A percentile compares a stretch with the other conserved stretches of the same genome.
phyloP scores from a whole-genome alignment of 1,140 invertebrate genomes.

The Eumaeus atala region DNA sequence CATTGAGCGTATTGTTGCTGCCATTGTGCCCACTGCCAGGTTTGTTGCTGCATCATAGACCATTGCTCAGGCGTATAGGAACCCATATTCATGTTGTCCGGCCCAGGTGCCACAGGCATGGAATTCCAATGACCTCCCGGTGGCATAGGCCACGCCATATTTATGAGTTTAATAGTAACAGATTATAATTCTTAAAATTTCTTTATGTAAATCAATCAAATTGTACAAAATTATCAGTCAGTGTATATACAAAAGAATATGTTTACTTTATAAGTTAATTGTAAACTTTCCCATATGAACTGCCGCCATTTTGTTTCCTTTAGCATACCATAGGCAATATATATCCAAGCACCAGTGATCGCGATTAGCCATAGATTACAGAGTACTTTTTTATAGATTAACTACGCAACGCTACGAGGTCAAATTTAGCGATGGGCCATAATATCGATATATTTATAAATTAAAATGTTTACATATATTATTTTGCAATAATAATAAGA shows the following conservation, averaged over 20 bases:
- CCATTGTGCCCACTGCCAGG: slow-evolving; percentile 90
- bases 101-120: slow-evolving; percentile 38
- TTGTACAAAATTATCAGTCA: not conserved
- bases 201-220: not conserved
- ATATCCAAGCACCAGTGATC: not conserved
- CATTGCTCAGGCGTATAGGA: slow-evolving; percentile 83
- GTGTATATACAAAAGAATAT: not conserved
- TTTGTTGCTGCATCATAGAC: slow-evolving; percentile 81
- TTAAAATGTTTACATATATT: not conserved
- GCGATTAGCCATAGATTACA: too few species aligned
- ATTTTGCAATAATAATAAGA: too few species aligned
- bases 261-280: not conserved
- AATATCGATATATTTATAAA: slow-evolving; percentile 1
- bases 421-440: slow-evolving; percentile 2
- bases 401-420: not conserved
- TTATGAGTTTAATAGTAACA: not conserved
- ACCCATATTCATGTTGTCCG: slow-evolving; percentile 72
- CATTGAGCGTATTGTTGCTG: slow-evolving; percentile 89
- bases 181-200: not conserved
- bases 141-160: slow-evolving; percentile 62
- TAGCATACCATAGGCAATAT: not conserved
- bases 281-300: not conserved
- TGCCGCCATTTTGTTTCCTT: slow-evolving; percentile 1
- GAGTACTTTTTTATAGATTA: too few species aligned
- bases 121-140: slow-evolving; percentile 42